Evolutionary conservation across 2,888 invertebrate species (phyloP).

Genomic region (Trypoxylon attenuatum): DNA sequence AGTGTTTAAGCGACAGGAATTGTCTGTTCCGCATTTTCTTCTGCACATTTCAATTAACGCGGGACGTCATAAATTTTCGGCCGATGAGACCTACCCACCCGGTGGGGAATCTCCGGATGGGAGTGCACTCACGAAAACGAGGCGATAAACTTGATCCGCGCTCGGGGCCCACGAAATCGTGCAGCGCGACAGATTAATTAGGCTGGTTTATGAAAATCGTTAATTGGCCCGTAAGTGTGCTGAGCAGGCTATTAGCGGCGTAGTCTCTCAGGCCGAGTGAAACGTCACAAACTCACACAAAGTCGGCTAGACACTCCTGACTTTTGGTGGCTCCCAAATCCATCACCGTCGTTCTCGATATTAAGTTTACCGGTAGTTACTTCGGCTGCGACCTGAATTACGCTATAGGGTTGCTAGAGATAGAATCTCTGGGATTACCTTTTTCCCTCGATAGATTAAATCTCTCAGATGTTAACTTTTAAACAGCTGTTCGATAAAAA

Average conservation of each 20-base stretch:
- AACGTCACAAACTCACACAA: no score
- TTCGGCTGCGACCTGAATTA: no score
- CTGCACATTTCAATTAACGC: not conserved
- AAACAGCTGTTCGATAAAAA: no score
- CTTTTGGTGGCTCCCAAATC: not conserved
- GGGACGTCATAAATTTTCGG: not conserved
- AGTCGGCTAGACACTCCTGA: not conserved
- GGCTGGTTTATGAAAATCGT: not conserved
- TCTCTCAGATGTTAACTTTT: no score
- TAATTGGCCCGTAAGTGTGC: not conserved
- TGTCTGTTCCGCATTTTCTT: no score
- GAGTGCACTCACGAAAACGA: not conserved
- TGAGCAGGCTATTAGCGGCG: not conserved
- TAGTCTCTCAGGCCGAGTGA: no score
- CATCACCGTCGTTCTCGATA: no score
- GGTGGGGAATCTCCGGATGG: not conserved
- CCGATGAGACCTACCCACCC: not conserved
- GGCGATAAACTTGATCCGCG: not conserved
- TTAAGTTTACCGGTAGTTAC: no score
- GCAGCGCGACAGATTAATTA: not conserved
- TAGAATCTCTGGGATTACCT: no score
- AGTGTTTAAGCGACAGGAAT: no score
- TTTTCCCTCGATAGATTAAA: no score
- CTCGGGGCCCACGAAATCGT: not conserved
- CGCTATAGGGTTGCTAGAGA: no score